Percentiles rank a stretch among this genome's conserved stretches.
These are phyloP conservation scores for Macrotis lagotis DNA, from an alignment of 2,113 vertebrate species.

Conservation along the genomic window DNA sequence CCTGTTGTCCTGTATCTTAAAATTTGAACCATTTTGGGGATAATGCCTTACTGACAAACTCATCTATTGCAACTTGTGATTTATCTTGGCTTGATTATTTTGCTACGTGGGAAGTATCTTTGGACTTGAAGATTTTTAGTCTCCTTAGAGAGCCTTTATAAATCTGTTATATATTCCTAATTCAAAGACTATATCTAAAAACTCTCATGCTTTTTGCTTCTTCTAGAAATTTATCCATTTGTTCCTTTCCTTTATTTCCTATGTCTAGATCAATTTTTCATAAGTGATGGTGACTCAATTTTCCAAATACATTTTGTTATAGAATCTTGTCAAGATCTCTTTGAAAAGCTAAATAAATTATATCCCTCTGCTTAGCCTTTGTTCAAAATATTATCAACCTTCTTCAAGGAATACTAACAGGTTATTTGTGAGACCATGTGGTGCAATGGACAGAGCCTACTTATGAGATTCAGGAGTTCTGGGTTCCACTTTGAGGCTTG, in stretches of 20 bases:
- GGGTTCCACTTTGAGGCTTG: not conserved
- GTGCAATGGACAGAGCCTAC: not conserved
- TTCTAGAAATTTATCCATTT: not conserved
- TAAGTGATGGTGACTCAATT: not conserved
- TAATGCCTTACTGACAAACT: not conserved
- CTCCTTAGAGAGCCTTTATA: not conserved
- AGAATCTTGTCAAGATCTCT: not conserved
- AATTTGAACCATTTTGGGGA: not conserved
- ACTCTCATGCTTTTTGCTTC: not conserved
- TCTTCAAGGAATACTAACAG: not conserved
- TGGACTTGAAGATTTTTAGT: not conserved
- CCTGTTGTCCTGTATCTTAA: not conserved
- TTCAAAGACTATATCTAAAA: not conserved
- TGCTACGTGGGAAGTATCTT: not conserved
- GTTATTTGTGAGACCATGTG: not conserved
- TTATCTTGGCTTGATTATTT: not conserved
- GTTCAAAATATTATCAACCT: not conserved
- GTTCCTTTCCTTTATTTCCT: not conserved
- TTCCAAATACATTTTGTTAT: not conserved
- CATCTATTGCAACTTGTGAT: not conserved
- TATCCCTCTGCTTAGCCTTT: not conserved
- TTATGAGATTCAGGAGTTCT: not conserved
- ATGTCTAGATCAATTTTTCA: not conserved
- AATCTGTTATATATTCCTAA: not conserved
- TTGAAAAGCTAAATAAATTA: not conserved